Evolutionary conservation across 2,113 vertebrate species (phyloP), one percentile per base, ranked within the genome.

Genomic region (Rhabdomys dilectus): DNA sequence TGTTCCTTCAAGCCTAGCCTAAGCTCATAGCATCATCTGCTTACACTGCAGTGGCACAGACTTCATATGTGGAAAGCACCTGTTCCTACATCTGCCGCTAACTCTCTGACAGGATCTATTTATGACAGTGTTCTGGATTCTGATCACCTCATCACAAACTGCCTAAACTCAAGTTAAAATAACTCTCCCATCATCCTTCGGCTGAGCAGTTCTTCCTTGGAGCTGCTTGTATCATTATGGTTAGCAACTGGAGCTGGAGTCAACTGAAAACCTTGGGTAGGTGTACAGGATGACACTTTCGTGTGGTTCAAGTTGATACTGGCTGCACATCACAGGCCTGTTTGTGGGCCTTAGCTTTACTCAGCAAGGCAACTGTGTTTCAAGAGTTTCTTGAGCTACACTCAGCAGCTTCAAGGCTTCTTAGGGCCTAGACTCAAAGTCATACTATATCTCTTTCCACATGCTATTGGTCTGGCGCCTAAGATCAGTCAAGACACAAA

Each of bases 401-500:
- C 22, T 34, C 53, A 78, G 82, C 29, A 92, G 64, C 24, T 85
- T 8, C 29, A 78, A 90, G 31, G 1, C 12, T 87, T 97, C 76
- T 92, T 51, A 85, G 22, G 64, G 64, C 4, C 19, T 64, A 77
- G 13, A 10, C n/a, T 95, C 90, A 39, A 75, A 72, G 21, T 88
- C 34, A 53, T 31, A 76, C 72, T 90, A 12, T 60, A 6, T 81
- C 62, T 88, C 34, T 64, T 45, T 22, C 31, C 68, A 58, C 21
- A 22, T 62, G 26, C 26, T 70, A 1, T 85, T 64, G 19, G n/a
- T 91, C 10, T 34, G 82, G 17, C 91, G 22, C 91, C 80, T 56
- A 68, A 94, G 48, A 22, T 75, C 34, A 77, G 53, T 19, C 58
- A 85, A 94, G 62, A 89, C 64, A 39, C 11, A 78, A 93, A 95